Evolutionary conservation across 53 echinoderm and acorn worm species (phyloP).

Genomic region (Temnopleurus reevesii): DNA sequence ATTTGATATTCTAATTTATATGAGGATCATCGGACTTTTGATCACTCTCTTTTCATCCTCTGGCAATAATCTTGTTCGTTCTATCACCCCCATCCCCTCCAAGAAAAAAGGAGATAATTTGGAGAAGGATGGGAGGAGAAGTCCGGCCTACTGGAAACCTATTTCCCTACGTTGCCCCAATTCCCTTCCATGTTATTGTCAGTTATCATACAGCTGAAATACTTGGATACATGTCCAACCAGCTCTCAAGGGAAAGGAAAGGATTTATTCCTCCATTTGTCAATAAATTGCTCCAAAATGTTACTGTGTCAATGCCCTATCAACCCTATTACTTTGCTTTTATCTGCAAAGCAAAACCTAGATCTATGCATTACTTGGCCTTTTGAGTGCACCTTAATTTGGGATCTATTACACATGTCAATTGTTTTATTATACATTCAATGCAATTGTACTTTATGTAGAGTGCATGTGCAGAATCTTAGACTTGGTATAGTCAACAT

Average conservation of each 20-base stretch:
- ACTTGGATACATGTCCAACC: neutral
- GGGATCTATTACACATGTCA: neutral
- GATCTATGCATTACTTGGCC: neutral
- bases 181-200: constrained; percentile 21
- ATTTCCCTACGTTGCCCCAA: constrained; percentile 53
- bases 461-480: too few species aligned
- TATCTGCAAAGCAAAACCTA: neutral
- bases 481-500: too few species aligned
- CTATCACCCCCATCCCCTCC: too few species aligned
- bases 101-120: neutral
- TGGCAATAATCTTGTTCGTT: neutral
- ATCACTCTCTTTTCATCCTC: neutral
- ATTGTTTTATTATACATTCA: neutral
- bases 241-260: neutral
- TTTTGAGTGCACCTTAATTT: neutral
- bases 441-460: too few species aligned
- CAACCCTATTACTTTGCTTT: neutral
- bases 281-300: constrained; percentile 30
- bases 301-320: constrained; percentile 23
- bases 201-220: constrained; percentile 38
- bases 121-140: neutral
- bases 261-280: constrained; percentile 32
- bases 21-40: constrained; percentile 22
- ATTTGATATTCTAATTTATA: neutral
- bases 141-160: constrained; percentile 8